These are phyloP conservation scores for Coturnix japonica DNA, from an alignment of 2,113 vertebrate genomes.

Conservation along the genomic window DNA sequence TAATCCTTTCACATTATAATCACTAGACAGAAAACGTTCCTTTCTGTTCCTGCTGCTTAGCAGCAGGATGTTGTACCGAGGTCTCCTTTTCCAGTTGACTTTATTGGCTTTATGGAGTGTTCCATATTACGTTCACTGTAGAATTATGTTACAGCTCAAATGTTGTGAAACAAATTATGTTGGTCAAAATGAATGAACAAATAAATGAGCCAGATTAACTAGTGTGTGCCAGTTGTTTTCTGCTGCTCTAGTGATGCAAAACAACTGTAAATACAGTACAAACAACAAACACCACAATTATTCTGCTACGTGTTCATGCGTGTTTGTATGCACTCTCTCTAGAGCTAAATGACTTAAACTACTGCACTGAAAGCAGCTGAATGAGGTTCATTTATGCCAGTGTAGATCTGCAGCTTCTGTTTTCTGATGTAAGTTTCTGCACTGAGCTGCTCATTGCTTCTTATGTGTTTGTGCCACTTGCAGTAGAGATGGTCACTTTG, in stretches of 20 bases:
- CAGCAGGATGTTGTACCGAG: neutral
- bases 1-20: neutral
- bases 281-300: slow-evolving; percentile 27
- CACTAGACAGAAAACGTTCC: neutral
- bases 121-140: neutral
- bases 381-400: slow-evolving; percentile 19
- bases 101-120: neutral
- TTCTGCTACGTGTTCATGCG: slow-evolving; percentile 17
- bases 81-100: neutral
- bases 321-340: neutral
- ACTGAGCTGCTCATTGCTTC: neutral
- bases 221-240: neutral
- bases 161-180: slow-evolving; percentile 25
- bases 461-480: neutral
- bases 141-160: neutral
- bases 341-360: slow-evolving; percentile 26
- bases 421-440: slow-evolving; percentile 40
- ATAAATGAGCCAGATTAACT: slow-evolving; percentile 17
- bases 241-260: slow-evolving; percentile 6
- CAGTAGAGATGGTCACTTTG: neutral
- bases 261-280: slow-evolving; percentile 26
- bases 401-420: neutral
- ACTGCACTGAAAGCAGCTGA: neutral
- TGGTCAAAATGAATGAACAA: slow-evolving; percentile 6
- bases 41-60: neutral